Percentiles rank a stretch among this genome's conserved stretches.
Conservation (phyloP, 2,113 vertebrate genomes). For the Poeciliopsis occidentalis region DNA sequence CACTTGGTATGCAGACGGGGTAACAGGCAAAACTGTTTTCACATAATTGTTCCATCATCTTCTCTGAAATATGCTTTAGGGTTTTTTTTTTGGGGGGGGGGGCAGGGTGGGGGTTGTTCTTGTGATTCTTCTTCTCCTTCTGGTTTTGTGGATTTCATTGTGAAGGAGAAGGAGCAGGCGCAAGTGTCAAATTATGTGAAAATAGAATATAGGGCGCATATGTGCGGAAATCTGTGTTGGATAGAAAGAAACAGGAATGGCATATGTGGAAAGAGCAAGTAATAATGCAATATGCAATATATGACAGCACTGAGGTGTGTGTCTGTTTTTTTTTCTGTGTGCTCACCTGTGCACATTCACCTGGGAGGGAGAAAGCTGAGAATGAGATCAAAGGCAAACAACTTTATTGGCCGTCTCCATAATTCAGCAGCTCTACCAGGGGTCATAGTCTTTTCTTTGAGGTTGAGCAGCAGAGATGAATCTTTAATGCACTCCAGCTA, state of each 20-base stretch:
- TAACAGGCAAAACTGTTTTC: slow-evolving; percentile 45
- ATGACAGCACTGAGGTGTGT: slow-evolving; percentile 29
- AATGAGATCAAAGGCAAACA: slow-evolving; percentile 82
- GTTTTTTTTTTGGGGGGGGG: slow-evolving; percentile 1
- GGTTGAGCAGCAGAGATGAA: slow-evolving; percentile 77
- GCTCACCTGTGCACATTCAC: slow-evolving; percentile 57
- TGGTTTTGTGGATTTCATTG: slow-evolving; percentile 30
- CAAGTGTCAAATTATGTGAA: slow-evolving; percentile 22
- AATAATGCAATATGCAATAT: slow-evolving; percentile 34
- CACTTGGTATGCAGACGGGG: slow-evolving; percentile 56
- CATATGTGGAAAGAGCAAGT: slow-evolving; percentile 4
- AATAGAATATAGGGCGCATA: slow-evolving; percentile 24
- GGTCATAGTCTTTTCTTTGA: slow-evolving; percentile 80
- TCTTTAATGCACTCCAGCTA: slow-evolving; percentile 77
- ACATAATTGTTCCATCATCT: slow-evolving; percentile 61
- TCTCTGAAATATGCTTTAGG: slow-evolving; percentile 50
- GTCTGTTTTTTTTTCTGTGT: slow-evolving; percentile 28
- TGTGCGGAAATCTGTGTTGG: slow-evolving; percentile 35
- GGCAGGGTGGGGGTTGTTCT: too few relatives aligned
- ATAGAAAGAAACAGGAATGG: slow-evolving; percentile 5
- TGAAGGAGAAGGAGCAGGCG: slow-evolving; percentile 15
- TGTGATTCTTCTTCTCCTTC: not conserved
- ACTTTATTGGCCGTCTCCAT: slow-evolving; percentile 81
- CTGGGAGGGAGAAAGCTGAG: slow-evolving; percentile 61
- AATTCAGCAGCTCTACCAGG: slow-evolving; percentile 81